phyloP scores from a whole-genome alignment of 1,140 invertebrate species.

The Nymphalis io region DNA sequence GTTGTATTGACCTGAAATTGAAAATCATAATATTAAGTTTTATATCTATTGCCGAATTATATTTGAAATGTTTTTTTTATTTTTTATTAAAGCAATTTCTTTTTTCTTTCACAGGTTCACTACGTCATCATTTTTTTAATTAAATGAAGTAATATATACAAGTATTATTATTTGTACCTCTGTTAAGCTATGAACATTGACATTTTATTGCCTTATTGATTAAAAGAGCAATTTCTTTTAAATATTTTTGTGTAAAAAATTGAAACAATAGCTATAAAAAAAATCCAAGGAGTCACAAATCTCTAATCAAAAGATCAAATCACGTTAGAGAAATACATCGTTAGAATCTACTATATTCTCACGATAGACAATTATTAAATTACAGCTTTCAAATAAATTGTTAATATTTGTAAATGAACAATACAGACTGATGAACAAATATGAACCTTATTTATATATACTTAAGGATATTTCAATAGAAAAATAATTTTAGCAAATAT shows the following conservation, averaged over 20 bases:
- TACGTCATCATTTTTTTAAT: no score
- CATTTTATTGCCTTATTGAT: background rate
- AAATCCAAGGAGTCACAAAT: no score
- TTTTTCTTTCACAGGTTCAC: no score
- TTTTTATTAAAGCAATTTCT: no score
- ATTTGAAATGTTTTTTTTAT: background rate
- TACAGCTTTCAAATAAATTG: background rate
- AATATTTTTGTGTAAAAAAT: background rate
- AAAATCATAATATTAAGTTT: slow-evolving; percentile 8
- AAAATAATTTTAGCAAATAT: background rate
- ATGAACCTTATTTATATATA: background rate
- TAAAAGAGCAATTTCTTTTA: background rate
- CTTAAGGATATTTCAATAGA: background rate
- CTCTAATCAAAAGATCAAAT: background rate
- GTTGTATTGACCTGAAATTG: slow-evolving; percentile 72
- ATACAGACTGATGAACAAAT: background rate
- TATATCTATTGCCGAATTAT: background rate
- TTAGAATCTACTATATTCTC: background rate
- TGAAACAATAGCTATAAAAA: background rate
- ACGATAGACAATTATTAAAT: slow-evolving; percentile 10
- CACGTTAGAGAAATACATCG: background rate
- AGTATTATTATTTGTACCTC: no score
- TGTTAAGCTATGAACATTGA: no score
- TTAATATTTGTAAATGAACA: slow-evolving; percentile 3
- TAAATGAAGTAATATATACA: no score